These are phyloP conservation scores for Nesoenas mayeri DNA, from an alignment of 2,113 vertebrate genomes.

Conservation along the genomic window DNA sequence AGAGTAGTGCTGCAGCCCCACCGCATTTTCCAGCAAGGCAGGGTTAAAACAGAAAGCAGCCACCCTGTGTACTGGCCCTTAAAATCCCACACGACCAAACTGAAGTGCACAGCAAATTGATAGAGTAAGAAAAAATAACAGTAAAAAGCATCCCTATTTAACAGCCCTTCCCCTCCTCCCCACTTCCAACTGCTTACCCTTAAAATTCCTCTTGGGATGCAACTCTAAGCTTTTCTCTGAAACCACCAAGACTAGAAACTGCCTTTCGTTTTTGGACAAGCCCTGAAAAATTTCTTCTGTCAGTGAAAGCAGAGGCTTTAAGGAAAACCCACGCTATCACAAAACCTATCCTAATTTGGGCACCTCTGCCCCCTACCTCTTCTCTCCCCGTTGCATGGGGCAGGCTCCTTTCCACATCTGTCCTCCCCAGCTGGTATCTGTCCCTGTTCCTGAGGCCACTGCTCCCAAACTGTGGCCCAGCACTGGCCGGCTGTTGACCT, in stretches of 20 bases:
- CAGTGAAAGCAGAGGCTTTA: not conserved
- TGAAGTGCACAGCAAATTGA: not conserved
- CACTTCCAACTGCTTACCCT: not conserved
- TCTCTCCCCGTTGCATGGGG: not conserved
- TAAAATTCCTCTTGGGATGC: not conserved
- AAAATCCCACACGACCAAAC: not conserved
- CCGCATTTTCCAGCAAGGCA: not conserved
- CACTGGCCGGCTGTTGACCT: not conserved
- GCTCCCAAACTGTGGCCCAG: fast-evolving
- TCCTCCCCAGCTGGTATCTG: not conserved
- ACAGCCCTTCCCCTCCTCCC: not conserved
- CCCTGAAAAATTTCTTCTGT: not conserved
- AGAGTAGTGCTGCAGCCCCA: not conserved
- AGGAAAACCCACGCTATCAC: not conserved
- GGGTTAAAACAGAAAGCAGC: not conserved
- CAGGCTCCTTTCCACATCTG: not conserved
- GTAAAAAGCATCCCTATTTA: constrained; percentile 5
- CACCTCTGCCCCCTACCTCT: not conserved
- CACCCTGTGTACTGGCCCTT: fast-evolving
- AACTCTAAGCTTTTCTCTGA: not conserved
- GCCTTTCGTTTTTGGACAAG: not conserved
- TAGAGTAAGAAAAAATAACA: not conserved
- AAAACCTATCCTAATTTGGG: not conserved
- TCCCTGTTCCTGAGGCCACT: not conserved
- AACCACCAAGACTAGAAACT: not conserved